These are phyloP conservation scores for Macrocentrus cingulum DNA, from an alignment of 1,140 invertebrate species.

Conservation along the genomic window DNA sequence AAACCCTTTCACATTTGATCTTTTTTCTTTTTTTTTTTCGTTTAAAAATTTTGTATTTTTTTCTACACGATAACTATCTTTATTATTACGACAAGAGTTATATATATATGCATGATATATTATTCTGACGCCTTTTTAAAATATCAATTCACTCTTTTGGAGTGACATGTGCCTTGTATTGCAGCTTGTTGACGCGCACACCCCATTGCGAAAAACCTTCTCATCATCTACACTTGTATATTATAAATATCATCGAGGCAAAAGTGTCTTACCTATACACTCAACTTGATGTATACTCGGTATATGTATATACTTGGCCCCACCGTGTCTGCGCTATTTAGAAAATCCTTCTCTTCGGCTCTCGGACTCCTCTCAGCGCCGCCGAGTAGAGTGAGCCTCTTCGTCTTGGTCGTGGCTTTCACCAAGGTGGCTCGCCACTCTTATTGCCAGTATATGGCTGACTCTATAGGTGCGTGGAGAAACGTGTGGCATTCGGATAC, in stretches of 20 bases:
- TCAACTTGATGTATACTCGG: constrained; percentile 5
- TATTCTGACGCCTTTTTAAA: no score
- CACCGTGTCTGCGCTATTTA: constrained; percentile 43
- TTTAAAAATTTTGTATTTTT: no score
- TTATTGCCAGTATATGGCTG: neutral
- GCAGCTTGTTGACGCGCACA: no score
- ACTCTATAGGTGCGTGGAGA: constrained; percentile 5
- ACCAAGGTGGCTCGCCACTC: constrained; percentile 38
- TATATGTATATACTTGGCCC: no score
- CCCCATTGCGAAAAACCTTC: no score
- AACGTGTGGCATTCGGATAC: neutral
- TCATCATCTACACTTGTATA: no score
- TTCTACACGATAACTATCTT: no score
- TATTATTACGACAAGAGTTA: no score
- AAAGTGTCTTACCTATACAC: constrained; percentile 5
- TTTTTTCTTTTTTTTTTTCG: neutral
- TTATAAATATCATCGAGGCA: no score
- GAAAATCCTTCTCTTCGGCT: constrained; percentile 47
- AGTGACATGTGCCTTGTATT: no score
- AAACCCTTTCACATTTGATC: neutral
- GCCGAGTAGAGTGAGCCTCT: constrained; percentile 34
- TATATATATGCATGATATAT: no score
- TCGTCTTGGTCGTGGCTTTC: constrained; percentile 44
- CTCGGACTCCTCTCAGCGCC: constrained; percentile 7
- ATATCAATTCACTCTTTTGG: no score